A percentile compares a stretch with the other conserved stretches of the same genome.
Evolutionary conservation across 2,888 invertebrate genomes (phyloP).

Genomic region (Drepanosiphum platanoidis): DNA sequence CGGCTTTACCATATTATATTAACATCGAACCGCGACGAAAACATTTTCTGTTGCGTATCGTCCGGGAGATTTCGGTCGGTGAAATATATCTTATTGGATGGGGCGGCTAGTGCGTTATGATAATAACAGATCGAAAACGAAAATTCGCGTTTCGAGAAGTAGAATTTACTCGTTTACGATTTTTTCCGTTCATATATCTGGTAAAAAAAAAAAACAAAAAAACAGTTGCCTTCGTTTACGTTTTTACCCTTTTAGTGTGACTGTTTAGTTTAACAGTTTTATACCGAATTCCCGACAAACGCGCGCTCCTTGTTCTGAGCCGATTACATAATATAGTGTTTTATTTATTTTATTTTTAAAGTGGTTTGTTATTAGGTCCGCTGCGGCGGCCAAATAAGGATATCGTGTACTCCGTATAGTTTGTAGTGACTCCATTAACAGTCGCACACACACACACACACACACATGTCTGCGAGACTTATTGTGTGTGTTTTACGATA

Average conservation of each 20-base stretch:
- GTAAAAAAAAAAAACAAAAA: no score
- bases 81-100: no score
- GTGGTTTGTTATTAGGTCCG: background rate
- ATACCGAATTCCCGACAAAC: background rate
- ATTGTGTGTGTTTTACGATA: conserved; percentile 12
- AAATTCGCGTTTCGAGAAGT: no score
- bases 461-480: background rate
- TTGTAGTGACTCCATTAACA: background rate
- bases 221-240: no score
- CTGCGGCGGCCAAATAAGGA: background rate
- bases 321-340: background rate
- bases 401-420: background rate
- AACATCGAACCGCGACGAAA: no score
- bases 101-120: no score
- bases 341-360: background rate
- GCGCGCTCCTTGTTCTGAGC: background rate
- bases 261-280: background rate
- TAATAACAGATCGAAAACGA: no score
- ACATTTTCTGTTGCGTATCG: no score
- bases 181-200: no score
- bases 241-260: background rate
- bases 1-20: no score
- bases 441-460: background rate
- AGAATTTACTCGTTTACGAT: no score
- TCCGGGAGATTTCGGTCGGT: no score